Conservation (phyloP, 2,797 vertebrate genomes). For the Oreochromis mossambicus region DNA sequence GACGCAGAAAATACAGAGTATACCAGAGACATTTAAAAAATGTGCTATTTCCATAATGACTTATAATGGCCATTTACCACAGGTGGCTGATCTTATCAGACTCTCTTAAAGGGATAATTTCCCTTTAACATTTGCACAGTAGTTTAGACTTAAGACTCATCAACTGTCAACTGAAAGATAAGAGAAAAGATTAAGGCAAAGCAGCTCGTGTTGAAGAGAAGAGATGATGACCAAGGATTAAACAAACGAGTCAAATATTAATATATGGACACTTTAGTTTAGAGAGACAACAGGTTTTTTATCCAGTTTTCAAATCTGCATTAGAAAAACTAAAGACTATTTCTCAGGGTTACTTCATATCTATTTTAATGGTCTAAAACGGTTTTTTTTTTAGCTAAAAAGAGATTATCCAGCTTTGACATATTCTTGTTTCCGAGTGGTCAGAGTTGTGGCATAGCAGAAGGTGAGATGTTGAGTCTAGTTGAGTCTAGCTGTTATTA, state of each 20-base stretch:
- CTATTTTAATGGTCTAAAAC: neutral
- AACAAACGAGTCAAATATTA: neutral
- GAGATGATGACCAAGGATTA: neutral
- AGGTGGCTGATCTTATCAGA: neutral
- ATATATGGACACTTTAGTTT: neutral
- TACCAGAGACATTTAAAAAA: neutral
- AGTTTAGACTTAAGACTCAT: neutral
- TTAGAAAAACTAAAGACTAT: neutral
- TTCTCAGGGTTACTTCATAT: neutral
- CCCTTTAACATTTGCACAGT: neutral
- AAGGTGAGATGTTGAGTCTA: neutral
- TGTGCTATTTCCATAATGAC: neutral
- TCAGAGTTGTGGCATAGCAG: neutral
- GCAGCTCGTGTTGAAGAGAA: neutral
- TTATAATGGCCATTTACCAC: neutral
- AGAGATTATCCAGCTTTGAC: neutral
- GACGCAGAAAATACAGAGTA: neutral
- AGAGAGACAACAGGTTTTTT: neutral
- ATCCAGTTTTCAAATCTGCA: neutral
- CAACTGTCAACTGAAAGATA: neutral
- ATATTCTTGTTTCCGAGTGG: neutral
- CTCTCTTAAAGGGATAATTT: neutral
- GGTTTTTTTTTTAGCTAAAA: neutral
- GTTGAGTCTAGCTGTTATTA: neutral
- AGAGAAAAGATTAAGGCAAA: neutral